phyloP scores from a whole-genome alignment of 2,113 vertebrate genomes.

The Forbesichthys agassizii region DNA sequence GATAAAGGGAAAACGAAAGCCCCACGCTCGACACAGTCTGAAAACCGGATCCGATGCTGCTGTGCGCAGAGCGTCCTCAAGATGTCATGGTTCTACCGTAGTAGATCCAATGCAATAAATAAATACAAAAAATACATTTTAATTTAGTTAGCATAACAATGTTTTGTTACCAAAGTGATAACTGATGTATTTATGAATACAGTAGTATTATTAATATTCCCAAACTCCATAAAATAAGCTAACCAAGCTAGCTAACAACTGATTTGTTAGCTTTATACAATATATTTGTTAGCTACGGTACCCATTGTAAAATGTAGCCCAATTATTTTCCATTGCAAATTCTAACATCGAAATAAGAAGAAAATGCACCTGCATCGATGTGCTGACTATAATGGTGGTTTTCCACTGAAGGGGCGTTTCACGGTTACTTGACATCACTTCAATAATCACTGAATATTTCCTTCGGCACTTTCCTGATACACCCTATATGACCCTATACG shows the following conservation, averaged over 20 bases:
- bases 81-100: conserved; percentile 80
- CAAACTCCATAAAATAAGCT: not conserved
- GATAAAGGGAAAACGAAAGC: conserved; percentile 88
- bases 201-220: not conserved
- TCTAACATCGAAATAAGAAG: too few relatives aligned
- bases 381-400: conserved; percentile 86
- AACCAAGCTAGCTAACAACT: not conserved
- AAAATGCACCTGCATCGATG: conserved; percentile 80
- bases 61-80: conserved; percentile 72
- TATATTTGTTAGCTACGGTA: not conserved
- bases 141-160: not conserved
- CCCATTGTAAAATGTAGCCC: not conserved
- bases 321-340: not conserved
- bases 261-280: not conserved
- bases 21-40: conserved; percentile 81
- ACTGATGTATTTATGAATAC: not conserved
- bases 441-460: too few relatives aligned
- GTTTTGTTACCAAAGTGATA: not conserved
- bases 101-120: conserved; percentile 15
- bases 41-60: conserved; percentile 85
- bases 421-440: conserved; percentile 21
- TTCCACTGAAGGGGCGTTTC: conserved; percentile 69
- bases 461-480: too few relatives aligned
- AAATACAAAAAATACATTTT: not conserved
- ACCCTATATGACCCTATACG: too few relatives aligned